Percentiles rank a stretch among this genome's conserved stretches.
Conservation (phyloP, 2,888 invertebrate genomes). For the Chouioia cunea region DNA sequence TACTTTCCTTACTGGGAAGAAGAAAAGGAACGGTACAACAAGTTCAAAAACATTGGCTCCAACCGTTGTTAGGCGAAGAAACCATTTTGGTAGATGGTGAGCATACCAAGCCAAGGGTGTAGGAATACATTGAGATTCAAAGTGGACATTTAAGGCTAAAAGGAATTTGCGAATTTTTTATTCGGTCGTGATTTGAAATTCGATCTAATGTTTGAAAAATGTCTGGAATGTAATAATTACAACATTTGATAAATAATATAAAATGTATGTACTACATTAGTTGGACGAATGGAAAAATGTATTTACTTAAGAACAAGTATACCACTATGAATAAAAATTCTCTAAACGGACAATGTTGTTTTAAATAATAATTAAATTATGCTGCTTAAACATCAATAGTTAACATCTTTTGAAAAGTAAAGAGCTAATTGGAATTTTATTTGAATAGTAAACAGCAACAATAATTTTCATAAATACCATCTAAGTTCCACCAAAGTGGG, state of each 20-base stretch:
- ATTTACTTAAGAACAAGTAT: too few species aligned
- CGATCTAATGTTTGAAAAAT: neutral
- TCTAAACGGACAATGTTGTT: too few species aligned
- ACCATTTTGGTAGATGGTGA: constrained; percentile 79
- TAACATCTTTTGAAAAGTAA: constrained; percentile 14
- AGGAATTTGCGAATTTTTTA: constrained; percentile 29
- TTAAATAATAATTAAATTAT: too few species aligned
- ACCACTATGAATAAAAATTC: too few species aligned
- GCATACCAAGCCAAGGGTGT: constrained; percentile 80
- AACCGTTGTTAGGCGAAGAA: constrained; percentile 74
- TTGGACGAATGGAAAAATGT: too few species aligned
- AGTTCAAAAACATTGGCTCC: constrained; percentile 76
- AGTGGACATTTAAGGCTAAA: constrained; percentile 76
- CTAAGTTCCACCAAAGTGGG: constrained; percentile 83
- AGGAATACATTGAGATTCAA: constrained; percentile 82
- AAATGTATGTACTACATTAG: too few species aligned
- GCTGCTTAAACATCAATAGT: too few species aligned
- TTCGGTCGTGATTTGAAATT: neutral
- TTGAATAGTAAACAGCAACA: constrained; percentile 14
- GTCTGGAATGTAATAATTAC: too few species aligned
- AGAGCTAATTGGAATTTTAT: neutral
- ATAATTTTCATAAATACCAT: constrained; percentile 70
- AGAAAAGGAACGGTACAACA: constrained; percentile 78
- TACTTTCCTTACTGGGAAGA: constrained; percentile 76
- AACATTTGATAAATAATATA: too few species aligned